Evolutionary conservation across 2,797 vertebrate genomes (phyloP).

Genomic region (Karalla daura): DNA sequence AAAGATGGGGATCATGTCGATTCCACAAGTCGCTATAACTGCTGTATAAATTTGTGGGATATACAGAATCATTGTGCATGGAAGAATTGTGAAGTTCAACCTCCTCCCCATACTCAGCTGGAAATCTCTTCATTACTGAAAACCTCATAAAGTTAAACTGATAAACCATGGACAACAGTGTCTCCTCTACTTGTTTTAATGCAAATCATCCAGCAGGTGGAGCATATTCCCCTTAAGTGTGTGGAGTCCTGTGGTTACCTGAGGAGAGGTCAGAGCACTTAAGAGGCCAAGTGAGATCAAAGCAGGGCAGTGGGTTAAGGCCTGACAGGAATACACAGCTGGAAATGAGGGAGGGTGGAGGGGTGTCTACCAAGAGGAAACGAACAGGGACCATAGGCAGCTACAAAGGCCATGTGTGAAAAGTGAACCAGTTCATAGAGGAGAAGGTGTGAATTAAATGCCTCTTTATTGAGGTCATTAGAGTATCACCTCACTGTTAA

Average conservation of each 20-base stretch:
- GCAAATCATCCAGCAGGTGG: constrained; percentile 74
- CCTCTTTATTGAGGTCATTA: constrained; percentile 82
- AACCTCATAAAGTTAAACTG: constrained; percentile 10
- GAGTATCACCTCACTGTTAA: constrained; percentile 76
- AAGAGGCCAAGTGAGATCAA: constrained; percentile 68
- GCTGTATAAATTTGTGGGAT: constrained; percentile 21
- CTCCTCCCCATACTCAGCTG: constrained; percentile 38
- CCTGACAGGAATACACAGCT: constrained; percentile 31
- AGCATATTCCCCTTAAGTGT: constrained; percentile 38
- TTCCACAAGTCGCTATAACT: too few relatives aligned
- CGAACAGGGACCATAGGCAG: constrained; percentile 59
- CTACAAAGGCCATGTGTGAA: constrained; percentile 78
- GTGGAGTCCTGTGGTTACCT: not conserved
- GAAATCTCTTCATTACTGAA: constrained; percentile 31
- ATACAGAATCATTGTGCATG: constrained; percentile 52
- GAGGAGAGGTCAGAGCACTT: constrained; percentile 4
- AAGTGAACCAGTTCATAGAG: constrained; percentile 65
- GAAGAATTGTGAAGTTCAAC: constrained; percentile 14
- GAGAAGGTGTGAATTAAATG: constrained; percentile 75
- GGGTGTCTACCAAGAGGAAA: constrained; percentile 74
- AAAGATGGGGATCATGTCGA: too few relatives aligned
- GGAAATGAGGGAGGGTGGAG: constrained; percentile 49
- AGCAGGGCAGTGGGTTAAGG: constrained; percentile 49
- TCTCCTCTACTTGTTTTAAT: constrained; percentile 46
- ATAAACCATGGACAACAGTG: constrained; percentile 45